Evolutionary conservation across 2,113 vertebrate species (phyloP).

Genomic region (Myanophis thanlyinensis): DNA sequence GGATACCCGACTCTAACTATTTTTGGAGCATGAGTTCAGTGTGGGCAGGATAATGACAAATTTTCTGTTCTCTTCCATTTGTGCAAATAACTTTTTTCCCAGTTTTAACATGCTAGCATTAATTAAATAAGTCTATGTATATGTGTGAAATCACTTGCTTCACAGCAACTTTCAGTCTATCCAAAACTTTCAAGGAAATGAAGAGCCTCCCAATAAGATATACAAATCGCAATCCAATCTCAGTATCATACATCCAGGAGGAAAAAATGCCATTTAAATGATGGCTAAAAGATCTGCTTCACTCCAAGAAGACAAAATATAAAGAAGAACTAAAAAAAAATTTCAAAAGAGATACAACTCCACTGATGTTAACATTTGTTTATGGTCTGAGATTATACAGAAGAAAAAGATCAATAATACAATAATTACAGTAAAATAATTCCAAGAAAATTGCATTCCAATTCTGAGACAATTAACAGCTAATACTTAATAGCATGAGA

Average conservation of each 20-base stretch:
- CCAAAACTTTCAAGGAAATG: too few relatives aligned
- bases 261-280: background rate
- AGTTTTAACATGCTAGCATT: too few relatives aligned
- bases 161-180: too few relatives aligned
- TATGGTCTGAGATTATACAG: background rate
- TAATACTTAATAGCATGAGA: background rate
- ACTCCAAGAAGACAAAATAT: background rate
- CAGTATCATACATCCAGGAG: background rate
- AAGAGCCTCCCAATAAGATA: background rate
- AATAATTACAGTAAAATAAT: background rate
- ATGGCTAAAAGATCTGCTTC: background rate
- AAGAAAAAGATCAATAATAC: background rate
- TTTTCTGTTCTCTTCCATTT: background rate
- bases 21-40: background rate
- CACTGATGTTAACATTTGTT: background rate
- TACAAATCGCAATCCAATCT: background rate
- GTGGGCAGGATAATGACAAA: background rate
- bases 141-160: too few relatives aligned
- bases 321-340: background rate
- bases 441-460: background rate
- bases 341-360: background rate
- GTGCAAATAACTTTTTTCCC: background rate
- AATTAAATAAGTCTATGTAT: too few relatives aligned
- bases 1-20: too few relatives aligned
- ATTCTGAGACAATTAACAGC: background rate